A percentile compares a stretch with the other conserved stretches of the same genome.
phyloP scores from a whole-genome alignment of 2,797 vertebrate species.

The Vespertilio murinus region DNA sequence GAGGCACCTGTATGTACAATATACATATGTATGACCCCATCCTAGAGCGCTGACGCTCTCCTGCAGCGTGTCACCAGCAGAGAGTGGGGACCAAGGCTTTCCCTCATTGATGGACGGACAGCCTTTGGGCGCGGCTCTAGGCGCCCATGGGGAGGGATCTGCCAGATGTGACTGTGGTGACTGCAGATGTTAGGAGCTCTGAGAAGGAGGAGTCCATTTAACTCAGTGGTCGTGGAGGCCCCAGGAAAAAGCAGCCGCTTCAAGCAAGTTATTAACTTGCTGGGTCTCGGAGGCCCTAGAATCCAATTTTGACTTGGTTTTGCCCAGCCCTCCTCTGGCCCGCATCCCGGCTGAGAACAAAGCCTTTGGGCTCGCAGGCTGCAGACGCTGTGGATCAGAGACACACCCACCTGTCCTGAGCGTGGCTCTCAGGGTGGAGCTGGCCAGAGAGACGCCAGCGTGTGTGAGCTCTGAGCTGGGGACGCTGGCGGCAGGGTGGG shows the following conservation, averaged over 20 bases:
- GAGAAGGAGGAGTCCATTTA: not conserved
- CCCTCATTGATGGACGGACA: not conserved
- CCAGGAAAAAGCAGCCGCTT: not conserved
- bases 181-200: not conserved
- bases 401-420: not conserved
- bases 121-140: not conserved
- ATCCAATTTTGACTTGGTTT: not conserved
- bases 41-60: not conserved
- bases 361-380: not conserved
- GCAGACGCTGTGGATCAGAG: rapidly evolving
- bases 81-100: not conserved
- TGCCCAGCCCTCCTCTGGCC: not conserved
- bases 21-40: rapidly evolving
- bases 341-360: not conserved
- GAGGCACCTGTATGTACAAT: rapidly evolving
- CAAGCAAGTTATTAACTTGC: not conserved
- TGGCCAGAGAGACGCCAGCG: not conserved
- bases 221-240: not conserved
- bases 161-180: not conserved
- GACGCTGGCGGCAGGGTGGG: rapidly evolving
- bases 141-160: not conserved
- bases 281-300: not conserved
- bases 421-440: not conserved
- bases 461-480: not conserved
- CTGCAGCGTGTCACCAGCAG: not conserved